phyloP scores from a whole-genome alignment of 2,113 vertebrate species.

The Psophia crepitans region DNA sequence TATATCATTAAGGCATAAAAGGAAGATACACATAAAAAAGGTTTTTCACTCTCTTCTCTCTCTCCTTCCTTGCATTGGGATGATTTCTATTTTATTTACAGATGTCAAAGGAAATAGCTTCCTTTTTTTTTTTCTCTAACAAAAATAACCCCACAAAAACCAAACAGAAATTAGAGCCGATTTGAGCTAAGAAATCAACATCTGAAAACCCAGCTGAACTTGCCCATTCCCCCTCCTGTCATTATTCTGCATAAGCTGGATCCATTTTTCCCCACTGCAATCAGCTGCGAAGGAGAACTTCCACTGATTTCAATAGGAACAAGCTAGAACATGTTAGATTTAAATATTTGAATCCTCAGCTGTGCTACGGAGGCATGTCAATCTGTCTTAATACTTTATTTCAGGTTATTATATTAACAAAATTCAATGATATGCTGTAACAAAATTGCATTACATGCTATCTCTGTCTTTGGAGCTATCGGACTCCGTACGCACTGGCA shows the following conservation, averaged over 20 bases:
- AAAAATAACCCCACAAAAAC: not conserved
- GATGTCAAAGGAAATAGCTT: not conserved
- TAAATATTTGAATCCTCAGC: slow-evolving; percentile 28
- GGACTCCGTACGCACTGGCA: not conserved
- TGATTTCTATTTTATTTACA: not conserved
- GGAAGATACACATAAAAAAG: not conserved
- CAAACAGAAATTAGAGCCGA: not conserved
- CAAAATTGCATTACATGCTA: slow-evolving; percentile 12
- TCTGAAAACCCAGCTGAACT: not conserved
- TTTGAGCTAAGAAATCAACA: not conserved
- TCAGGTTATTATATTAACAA: slow-evolving; percentile 29
- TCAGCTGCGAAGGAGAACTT: slow-evolving; percentile 22
- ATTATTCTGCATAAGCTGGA: not conserved
- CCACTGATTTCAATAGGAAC: not conserved
- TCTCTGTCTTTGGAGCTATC: not conserved
- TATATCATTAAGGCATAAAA: not conserved
- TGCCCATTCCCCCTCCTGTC: not conserved
- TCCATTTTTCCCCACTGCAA: slow-evolving; percentile 3
- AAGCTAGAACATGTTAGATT: slow-evolving; percentile 15
- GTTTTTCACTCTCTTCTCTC: not conserved
- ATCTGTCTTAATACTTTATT: slow-evolving; percentile 39
- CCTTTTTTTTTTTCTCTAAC: not conserved
- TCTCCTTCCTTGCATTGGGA: not conserved
- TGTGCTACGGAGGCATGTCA: not conserved
- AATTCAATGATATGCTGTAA: slow-evolving; percentile 17